Evolutionary conservation across 2,113 vertebrate genomes (phyloP).

Genomic region (Sinocyclocheilus anophthalmus): DNA sequence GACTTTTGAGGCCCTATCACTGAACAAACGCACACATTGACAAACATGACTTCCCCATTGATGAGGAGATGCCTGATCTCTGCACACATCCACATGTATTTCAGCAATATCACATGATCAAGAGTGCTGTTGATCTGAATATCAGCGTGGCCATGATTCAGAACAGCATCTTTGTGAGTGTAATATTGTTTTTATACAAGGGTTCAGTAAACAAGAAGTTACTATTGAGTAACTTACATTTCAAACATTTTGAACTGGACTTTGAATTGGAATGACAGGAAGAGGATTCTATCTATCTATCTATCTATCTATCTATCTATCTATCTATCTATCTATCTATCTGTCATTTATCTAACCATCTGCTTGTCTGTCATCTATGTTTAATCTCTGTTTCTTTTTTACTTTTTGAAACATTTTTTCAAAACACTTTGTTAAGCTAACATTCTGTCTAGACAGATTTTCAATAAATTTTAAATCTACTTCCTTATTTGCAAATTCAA

Average conservation of each 20-base stretch:
- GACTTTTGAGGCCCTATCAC: conserved; percentile 36
- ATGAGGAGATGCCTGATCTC: not conserved
- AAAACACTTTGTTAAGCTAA: not conserved
- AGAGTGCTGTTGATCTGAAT: not conserved
- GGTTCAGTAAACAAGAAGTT: no score
- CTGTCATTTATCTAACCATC: not conserved
- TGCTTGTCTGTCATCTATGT: no score
- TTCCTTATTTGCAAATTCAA: no score
- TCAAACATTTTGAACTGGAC: no score
- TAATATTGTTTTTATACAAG: no score
- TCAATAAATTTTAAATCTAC: not conserved
- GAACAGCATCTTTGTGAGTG: no score
- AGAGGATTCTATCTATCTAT: not conserved
- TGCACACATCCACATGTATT: not conserved
- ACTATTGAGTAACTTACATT: no score
- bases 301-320: not conserved
- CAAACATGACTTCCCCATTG: not conserved
- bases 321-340: not conserved
- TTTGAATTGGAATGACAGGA: no score
- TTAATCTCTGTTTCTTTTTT: no score
- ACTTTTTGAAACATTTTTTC: not conserved
- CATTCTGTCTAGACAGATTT: not conserved
- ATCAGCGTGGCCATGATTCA: not conserved
- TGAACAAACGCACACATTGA: not conserved
- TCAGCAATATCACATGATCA: not conserved